These are phyloP conservation scores for Zaprionus kolodkinae DNA, from an alignment of 1,140 invertebrate species.

Conservation along the genomic window DNA sequence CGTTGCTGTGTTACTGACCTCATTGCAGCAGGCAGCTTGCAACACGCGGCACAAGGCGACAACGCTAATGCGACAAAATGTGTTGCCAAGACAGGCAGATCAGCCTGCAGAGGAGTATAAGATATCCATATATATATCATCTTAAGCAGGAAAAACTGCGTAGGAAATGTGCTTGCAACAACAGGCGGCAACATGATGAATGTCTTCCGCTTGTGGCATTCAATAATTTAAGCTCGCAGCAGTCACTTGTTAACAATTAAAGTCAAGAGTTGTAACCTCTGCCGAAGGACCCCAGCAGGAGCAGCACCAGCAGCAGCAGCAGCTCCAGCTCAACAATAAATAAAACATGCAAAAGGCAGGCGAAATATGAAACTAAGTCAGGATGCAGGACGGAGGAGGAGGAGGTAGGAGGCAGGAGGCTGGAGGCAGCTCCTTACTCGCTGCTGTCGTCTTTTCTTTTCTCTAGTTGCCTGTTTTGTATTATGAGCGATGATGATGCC, in stretches of 20 bases:
- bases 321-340: constrained; percentile 51
- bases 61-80: constrained; percentile 42
- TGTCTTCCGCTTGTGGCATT: constrained; percentile 40
- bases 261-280: constrained; percentile 79
- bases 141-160: constrained; percentile 54
- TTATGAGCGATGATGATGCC: constrained; percentile 80
- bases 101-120: neutral
- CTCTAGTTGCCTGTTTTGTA: constrained; percentile 40
- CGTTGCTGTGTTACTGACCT: constrained; percentile 50
- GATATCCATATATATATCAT: constrained; percentile 31
- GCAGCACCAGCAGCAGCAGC: neutral
- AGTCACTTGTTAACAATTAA: constrained; percentile 82
- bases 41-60: neutral
- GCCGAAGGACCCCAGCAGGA: constrained; percentile 15
- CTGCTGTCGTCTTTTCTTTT: constrained; percentile 11
- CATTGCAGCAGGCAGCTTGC: constrained; percentile 8
- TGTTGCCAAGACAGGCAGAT: constrained; percentile 8
- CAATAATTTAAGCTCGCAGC: constrained; percentile 70
- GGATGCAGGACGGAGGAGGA: neutral
- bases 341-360: constrained; percentile 76
- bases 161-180: constrained; percentile 64
- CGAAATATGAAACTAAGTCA: constrained; percentile 76
- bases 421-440: constrained; percentile 25
- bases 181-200: constrained; percentile 37
- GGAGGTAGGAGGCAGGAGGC: neutral